A percentile compares a stretch with the other conserved stretches of the same genome.
phyloP scores from a whole-genome alignment of 30 jellyfish, hydroid and myxozoan genomes.

The Mastigias papua region DNA sequence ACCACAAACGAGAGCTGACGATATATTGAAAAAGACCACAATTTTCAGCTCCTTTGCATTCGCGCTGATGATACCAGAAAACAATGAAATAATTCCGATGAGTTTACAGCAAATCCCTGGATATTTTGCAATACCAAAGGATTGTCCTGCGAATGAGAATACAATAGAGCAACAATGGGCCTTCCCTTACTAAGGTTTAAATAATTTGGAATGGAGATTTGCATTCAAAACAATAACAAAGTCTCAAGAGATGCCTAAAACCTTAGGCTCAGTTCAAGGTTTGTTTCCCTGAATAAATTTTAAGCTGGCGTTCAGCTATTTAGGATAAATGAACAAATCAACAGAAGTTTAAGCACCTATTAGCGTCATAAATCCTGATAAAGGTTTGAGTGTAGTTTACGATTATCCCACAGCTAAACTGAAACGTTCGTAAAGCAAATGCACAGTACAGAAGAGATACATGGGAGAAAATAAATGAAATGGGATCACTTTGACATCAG shows the following conservation, averaged over 20 bases:
- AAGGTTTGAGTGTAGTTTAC: not conserved
- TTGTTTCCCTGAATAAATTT: not conserved
- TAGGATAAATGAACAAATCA: not conserved
- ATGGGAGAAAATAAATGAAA: not conserved
- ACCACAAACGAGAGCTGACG: constrained; percentile 24
- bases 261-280: not conserved
- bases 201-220: constrained; percentile 17
- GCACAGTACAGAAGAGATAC: not conserved
- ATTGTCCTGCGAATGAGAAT: constrained; percentile 31
- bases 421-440: not conserved
- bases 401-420: not conserved
- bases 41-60: constrained; percentile 21
- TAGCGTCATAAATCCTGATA: not conserved
- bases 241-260: constrained; percentile 8
- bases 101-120: constrained; percentile 27
- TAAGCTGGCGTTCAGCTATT: not conserved
- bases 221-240: constrained; percentile 12
- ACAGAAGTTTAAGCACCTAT: not conserved
- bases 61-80: constrained; percentile 29
- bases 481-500: not conserved
- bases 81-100: constrained; percentile 28
- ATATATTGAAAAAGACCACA: constrained; percentile 52
- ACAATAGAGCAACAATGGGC: constrained; percentile 33
- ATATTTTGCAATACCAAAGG: constrained; percentile 51
- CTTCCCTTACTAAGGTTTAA: constrained; percentile 7